A percentile compares a stretch with the other conserved stretches of the same genome.
phyloP scores from a whole-genome alignment of 2,113 vertebrate genomes.

The Trinectes maculatus region DNA sequence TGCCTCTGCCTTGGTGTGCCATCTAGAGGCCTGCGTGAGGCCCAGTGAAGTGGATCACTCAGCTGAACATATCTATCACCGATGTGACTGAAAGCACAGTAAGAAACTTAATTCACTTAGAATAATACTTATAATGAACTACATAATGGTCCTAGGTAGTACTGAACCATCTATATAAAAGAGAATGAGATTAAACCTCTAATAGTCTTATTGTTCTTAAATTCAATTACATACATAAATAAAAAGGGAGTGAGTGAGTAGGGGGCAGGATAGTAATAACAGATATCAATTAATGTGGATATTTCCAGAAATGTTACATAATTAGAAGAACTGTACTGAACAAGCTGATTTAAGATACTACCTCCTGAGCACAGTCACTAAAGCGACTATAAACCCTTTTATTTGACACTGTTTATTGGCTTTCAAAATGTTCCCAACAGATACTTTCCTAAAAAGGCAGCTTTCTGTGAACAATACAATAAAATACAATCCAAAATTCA shows the following conservation, averaged over 20 bases:
- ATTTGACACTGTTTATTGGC: not conserved
- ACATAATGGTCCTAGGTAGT: not conserved
- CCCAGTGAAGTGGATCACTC: constrained; percentile 38
- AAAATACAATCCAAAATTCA: constrained; percentile 9
- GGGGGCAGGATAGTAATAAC: not conserved
- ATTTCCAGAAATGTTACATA: not conserved
- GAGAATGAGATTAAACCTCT: too few relatives aligned
- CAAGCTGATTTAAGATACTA: too few relatives aligned
- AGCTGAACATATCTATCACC: constrained; percentile 33
- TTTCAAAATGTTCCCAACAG: constrained; percentile 1
- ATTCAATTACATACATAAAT: not conserved
- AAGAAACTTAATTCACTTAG: constrained; percentile 5
- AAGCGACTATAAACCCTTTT: constrained; percentile 4
- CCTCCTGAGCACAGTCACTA: not conserved
- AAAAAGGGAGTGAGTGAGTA: not conserved
- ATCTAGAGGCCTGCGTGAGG: constrained; percentile 77
- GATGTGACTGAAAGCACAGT: constrained; percentile 12
- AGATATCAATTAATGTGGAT: not conserved
- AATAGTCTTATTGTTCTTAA: too few relatives aligned
- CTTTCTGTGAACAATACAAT: not conserved
- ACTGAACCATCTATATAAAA: too few relatives aligned
- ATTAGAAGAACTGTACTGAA: too few relatives aligned
- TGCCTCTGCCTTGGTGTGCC: constrained; percentile 79
- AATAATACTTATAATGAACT: constrained; percentile 3
- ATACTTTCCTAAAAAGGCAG: not conserved